Conservation (phyloP, 2,797 vertebrate genomes). For the Amniataba percoides region DNA sequence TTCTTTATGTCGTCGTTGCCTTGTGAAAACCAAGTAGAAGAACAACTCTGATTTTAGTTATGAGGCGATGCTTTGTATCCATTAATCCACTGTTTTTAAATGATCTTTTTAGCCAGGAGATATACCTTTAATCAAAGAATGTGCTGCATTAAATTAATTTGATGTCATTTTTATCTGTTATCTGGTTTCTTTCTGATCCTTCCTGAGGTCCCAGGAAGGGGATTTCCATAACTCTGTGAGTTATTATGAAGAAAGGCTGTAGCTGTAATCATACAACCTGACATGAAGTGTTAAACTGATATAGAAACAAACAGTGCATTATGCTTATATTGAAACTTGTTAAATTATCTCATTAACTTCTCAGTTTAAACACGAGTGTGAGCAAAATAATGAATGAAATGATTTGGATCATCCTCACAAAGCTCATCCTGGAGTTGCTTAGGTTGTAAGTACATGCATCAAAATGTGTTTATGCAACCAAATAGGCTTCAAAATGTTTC, state of each 20-base stretch:
- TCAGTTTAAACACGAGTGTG: neutral
- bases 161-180: neutral
- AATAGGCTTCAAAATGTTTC: neutral
- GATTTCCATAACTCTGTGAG: neutral
- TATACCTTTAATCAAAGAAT: neutral
- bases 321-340: neutral
- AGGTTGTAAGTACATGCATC: neutral
- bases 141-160: neutral
- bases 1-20: neutral
- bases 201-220: neutral
- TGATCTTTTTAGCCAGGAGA: too few relatives aligned
- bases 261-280: neutral
- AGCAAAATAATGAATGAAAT: neutral
- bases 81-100: neutral
- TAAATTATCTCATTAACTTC: neutral
- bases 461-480: neutral
- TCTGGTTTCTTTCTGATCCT: neutral
- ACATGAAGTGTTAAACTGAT: neutral
- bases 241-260: neutral
- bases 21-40: neutral
- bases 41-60: neutral
- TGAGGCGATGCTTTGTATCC: neutral
- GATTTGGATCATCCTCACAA: rapidly evolving
- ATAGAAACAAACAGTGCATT: neutral
- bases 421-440: neutral